Conservation (phyloP, 2,113 vertebrate genomes). For the Sorex fumeus region DNA sequence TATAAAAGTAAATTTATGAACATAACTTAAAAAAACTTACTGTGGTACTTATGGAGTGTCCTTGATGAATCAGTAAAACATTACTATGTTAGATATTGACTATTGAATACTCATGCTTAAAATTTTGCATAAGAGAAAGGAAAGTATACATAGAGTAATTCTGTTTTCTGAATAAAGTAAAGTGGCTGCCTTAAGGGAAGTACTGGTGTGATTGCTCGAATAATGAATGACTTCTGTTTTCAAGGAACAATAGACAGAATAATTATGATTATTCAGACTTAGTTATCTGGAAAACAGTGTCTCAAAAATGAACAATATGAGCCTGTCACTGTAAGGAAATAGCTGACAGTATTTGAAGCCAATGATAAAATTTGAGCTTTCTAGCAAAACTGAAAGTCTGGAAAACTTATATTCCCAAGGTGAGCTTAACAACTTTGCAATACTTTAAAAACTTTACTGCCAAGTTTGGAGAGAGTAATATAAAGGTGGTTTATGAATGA, state of each 20-base stretch:
- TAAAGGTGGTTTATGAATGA: not conserved
- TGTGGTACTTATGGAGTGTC: not conserved
- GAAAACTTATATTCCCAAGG: not conserved
- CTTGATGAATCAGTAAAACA: not conserved
- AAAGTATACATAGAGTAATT: not conserved
- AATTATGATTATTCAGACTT: not conserved
- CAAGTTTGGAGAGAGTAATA: slow-evolving; percentile 17
- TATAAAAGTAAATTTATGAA: too few species aligned
- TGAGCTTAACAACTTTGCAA: not conserved
- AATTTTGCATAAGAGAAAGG: not conserved
- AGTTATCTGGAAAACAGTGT: not conserved
- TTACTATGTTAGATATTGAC: not conserved
- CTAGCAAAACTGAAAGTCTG: slow-evolving; percentile 37
- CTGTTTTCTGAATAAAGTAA: not conserved
- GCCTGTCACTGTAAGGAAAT: not conserved
- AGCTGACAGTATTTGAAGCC: not conserved
- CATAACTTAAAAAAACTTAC: too few species aligned
- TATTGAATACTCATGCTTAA: not conserved
- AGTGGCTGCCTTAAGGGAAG: not conserved
- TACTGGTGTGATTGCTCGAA: not conserved
- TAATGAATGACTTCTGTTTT: not conserved
- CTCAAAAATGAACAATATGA: not conserved
- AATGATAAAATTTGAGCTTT: slow-evolving; percentile 17
- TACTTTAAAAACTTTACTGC: not conserved
- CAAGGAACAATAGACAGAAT: not conserved